Base-by-base conservation (phyloP, 2,888 invertebrate genomes). In the Callyntrura sp. region DNA sequence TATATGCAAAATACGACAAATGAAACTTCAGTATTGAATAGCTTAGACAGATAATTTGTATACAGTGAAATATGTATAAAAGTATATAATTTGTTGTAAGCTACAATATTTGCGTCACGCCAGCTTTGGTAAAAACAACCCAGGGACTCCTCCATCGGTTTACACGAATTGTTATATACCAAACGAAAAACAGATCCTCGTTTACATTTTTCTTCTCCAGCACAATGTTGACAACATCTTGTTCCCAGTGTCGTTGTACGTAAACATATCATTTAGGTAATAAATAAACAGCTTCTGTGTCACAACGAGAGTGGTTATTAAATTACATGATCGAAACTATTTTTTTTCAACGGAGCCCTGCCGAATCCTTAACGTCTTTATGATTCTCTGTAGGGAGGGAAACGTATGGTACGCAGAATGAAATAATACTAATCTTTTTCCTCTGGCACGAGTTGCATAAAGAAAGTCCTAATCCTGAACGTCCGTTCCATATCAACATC, bases 401-500 rank as follows among this genome's bases (percentile, higher is more conserved):
- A 17, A 4, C 5, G n/a, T 23, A 62, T 23, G 11, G 5, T 20
- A 5, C 20, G 35, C 65, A 28, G 48, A 45, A 48, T 17, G 23
- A 45, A 11, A 45, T 45, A 45, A 45, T 14, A 68, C 25, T 76
- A 76, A 76, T 48, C 57, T n/a, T 23, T 25, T 57, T 62, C n/a
- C 62, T n/a, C 28, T 81, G 60, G 43, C 81, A 81, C 81, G 48
- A 65, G 70, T 48, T 0, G 23, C 0, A 2, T 55, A 14, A 43
- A 17, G 20, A 60, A 68, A 23, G 45, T 70, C 55, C 14, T 82
- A 90, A 90, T 90, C 90, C 81, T 81, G 45, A 70, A 79, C 90
- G 85, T 90, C 85, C 90, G 85, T 35, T 60, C 60, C 23, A 35
- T 81, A 60, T 81, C 79, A 90, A 90, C 89, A 90, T 68, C 65